Base-by-base conservation (phyloP, 2,888 invertebrate species). In the Drosophila infuscata region DNA sequence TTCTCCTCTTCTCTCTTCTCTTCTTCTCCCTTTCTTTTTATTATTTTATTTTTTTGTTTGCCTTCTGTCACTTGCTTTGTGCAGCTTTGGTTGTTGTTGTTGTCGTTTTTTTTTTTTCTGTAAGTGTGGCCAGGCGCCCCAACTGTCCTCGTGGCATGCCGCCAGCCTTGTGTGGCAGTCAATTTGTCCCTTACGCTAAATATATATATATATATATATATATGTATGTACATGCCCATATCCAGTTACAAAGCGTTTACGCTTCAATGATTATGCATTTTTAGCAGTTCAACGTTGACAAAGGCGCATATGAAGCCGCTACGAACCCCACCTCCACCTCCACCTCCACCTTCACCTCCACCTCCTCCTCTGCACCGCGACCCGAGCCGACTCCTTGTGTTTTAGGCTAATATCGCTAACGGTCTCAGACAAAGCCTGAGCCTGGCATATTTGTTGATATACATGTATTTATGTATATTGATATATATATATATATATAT, bases 201-300 rank as follows among this genome's bases (percentile, higher is more conserved):
- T 7, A 49, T 62, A 70, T 62, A 58, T 66, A 46, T 49, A 48
- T 41, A 67, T 17, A 8, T 60, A 70, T 71, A 65, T 20, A 17
- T 65, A 70, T 69, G 46, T 66, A 41, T 43, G 51, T 25, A 70
- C 4, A 30, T 62, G 20, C 56, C 70, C 72, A 80, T 84, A 86
- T 89, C 83, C 83, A 82, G 89, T 89, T 86, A 89, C 86, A 89
- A 89, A 89, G 89, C 86, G 86, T 89, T 86, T 66, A 88, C 86
- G 88, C 86, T 79, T 89, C 88, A 89, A 85, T 81, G 88, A 76
- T 75, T 86, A 87, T 85, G 89, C 84, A 85, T 89, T 85, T 85
- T 77, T 77, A 79, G 83, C 82, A 83, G 88, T 84, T 88, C 73
- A 73, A 73, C 89, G 69, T 83, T 81, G 86, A 86, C 88, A 88